phyloP scores from a whole-genome alignment of 2,113 vertebrate genomes.

The Genyomyrus donnyi region DNA sequence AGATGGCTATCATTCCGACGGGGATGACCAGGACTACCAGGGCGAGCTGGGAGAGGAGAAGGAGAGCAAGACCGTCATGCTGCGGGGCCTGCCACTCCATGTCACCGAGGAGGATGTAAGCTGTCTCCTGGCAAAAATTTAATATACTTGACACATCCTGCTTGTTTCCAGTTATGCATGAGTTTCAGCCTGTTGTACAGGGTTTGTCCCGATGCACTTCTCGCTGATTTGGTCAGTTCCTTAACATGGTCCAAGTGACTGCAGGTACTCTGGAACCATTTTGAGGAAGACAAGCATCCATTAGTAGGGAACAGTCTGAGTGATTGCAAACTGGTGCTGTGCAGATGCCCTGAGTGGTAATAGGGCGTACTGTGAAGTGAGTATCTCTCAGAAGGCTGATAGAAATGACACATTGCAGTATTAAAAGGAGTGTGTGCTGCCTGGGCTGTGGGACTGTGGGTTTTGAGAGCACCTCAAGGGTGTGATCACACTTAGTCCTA shows the following conservation, averaged over 20 bases:
- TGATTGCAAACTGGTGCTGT: not conserved
- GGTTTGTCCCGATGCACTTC: not conserved
- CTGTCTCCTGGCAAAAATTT: slow-evolving; percentile 5
- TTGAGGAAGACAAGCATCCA: not conserved
- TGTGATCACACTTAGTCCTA: not conserved
- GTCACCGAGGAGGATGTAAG: slow-evolving; percentile 87
- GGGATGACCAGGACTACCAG: slow-evolving; percentile 93
- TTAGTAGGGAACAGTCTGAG: not conserved
- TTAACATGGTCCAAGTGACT: not conserved
- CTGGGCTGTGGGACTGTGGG: not conserved
- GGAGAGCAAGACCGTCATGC: slow-evolving; percentile 97
- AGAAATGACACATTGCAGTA: not conserved
- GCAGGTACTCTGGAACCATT: not conserved
- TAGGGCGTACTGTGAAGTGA: not conserved
- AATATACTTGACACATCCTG: not conserved
- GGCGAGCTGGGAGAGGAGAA: slow-evolving; percentile 87
- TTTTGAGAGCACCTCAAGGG: not conserved
- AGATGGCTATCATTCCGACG: slow-evolving; percentile 92
- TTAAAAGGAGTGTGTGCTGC: not conserved
- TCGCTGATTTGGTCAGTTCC: not conserved
- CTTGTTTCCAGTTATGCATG: not conserved
- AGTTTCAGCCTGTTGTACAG: not conserved
- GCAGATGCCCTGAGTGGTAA: not conserved
- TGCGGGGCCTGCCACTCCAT: slow-evolving; percentile 82
- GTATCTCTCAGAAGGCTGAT: not conserved